Base-by-base conservation (phyloP, 2,888 invertebrate species). In the Metalampra italica region DNA sequence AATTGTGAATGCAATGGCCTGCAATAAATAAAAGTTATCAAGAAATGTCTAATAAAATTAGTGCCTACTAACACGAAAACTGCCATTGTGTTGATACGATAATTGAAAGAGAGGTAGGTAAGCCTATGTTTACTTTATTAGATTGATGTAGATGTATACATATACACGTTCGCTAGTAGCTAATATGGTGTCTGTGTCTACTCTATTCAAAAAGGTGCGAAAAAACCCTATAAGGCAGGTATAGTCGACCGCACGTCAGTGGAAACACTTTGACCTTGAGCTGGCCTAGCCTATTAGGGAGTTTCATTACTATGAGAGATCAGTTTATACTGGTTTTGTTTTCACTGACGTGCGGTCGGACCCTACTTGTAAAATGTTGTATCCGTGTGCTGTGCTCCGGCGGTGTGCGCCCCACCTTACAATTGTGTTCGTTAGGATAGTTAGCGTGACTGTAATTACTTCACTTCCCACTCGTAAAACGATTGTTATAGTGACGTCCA, bases 381-480 rank as follows among this genome's bases (percentile, higher is more conserved):
- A 50, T 50, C 46, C 41, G 45, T 22, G n/a, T 36, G n/a, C n/a
- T 36, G 11, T 36, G 9, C 5, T 22, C 22, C 22, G 22, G 22
- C 22, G n/a, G 7, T 36, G 11, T 36, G 9, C 13, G 45, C 38
- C 30, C 43, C 46, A 29, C 50, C 34, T 43, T 14, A 30, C 44
- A 46, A 47, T 46, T 46, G 41, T 50, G 45, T 43, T 51, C 45
- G 46, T 45, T 40, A 44, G 42, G 46, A 44, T 52, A 43, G 52
- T 49, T 53, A 52, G 53, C 53, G 50, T 50, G 50, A 37, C 53
- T 36, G 50, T 50, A 53, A 53, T 53, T 53, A 53, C 53, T 42
- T 48, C 38, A 46, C 49, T 49, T 45, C 47, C 48, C 46, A 48
- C 50, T 47, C 50, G 43, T 38, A 47, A 46, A 46, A 36, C 34